These are phyloP conservation scores for Chitala chitala DNA, from an alignment of 2,113 vertebrate genomes.

Conservation along the genomic window DNA sequence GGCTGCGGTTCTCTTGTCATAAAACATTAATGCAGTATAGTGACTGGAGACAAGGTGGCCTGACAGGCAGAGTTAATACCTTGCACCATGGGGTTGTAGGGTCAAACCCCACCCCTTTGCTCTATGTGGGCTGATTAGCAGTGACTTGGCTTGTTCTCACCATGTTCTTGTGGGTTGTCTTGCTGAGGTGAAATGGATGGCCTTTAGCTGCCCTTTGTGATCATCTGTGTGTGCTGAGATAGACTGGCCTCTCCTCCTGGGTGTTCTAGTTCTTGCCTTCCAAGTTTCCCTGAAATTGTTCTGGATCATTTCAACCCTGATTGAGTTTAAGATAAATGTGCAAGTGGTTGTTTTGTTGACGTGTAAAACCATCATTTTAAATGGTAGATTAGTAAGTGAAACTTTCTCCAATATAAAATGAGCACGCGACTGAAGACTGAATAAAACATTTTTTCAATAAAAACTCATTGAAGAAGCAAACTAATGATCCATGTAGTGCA, in stretches of 20 bases:
- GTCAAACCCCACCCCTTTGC: not conserved
- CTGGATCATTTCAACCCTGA: not conserved
- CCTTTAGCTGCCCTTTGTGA: not conserved
- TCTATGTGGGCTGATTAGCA: not conserved
- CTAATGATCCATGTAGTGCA: not conserved
- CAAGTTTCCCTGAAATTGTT: not conserved
- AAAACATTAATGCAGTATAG: conserved; percentile 33
- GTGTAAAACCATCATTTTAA: too few relatives aligned
- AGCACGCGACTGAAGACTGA: not conserved
- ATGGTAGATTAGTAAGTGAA: not conserved
- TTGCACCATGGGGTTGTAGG: not conserved
- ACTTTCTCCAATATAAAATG: not conserved
- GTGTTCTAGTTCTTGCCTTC: too few relatives aligned
- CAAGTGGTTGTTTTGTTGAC: conserved; percentile 6
- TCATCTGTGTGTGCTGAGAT: too few relatives aligned
- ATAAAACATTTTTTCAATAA: not conserved
- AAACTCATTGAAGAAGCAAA: not conserved
- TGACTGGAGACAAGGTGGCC: not conserved
- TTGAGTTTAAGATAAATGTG: not conserved
- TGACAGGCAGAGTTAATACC: not conserved
- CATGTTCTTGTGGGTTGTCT: not conserved
- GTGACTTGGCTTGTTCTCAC: too few relatives aligned
- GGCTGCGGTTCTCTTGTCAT: conserved; percentile 53
- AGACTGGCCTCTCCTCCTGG: too few relatives aligned
- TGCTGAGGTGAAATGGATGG: not conserved